Base-by-base conservation (phyloP, 2,113 vertebrate genomes). In the Clinocottus analis region DNA sequence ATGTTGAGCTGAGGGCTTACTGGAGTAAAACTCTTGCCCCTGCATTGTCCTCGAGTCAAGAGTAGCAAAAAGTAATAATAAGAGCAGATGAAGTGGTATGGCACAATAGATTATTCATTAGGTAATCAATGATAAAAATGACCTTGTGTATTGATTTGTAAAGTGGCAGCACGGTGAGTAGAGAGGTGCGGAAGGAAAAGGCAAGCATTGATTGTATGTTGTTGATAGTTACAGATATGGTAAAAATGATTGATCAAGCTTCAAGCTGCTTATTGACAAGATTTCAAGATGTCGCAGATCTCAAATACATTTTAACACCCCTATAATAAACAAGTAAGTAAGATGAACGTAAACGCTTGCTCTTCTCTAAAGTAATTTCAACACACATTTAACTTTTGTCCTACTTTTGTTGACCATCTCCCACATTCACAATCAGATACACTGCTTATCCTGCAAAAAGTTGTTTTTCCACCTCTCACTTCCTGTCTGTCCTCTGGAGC, bases 11-110 rank as follows among this genome's bases (percentile, higher is more conserved):
- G 13, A 62, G 53, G 47, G 41, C 62, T 69, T 62, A 41, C 64
- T 3, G 4, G 35, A 73, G 79, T 83, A 81, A 71, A 79, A 45
- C 71, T 67, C 25, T 19, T 9, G 47, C 45, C 72, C 23, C 27
- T 43, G 41, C 14, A 23, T 49, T 53, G 31, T 62, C 55, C 17
- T 29, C 33, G 33, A 80, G 76, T 64, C 10, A 0, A 55, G 43
- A 63, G 27, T 39, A 72, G 55, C 9, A 33, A 82, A 49, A 10
- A 39, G 43, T 31, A 31, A 7, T 75, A 51, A 63, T 3, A 35
- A 41, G 55, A 77, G 49, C 29, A 16, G 82, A 21, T 83, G 25
- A 37, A 68, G 14, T 45, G 39, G 23, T 64, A n/a, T 51, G 63
- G 67, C 69, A 79, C 16, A 27, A 65, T 64, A 79, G 49, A 56